A percentile compares a stretch with the other conserved stretches of the same genome.
Evolutionary conservation across 2,113 vertebrate species (phyloP).

Genomic region (Prinia subflava): DNA sequence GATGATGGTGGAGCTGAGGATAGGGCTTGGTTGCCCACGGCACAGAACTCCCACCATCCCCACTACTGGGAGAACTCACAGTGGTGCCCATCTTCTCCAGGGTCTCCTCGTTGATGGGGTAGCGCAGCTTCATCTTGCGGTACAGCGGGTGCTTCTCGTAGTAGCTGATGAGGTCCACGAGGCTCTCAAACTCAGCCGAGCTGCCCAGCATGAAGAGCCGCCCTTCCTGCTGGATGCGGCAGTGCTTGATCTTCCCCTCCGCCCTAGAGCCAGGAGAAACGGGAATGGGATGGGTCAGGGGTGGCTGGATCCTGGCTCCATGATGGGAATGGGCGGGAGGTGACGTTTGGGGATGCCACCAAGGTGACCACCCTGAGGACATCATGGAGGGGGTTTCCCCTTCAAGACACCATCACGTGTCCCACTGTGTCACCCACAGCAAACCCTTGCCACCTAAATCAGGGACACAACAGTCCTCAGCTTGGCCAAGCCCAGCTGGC

Average conservation of each 20-base stretch:
- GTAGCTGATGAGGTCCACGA: slow-evolving; percentile 84
- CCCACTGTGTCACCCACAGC: not conserved
- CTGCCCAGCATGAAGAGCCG: slow-evolving; percentile 87
- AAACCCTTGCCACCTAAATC: not conserved
- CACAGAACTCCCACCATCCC: too few relatives aligned
- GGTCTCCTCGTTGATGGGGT: slow-evolving; percentile 87
- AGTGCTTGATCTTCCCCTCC: slow-evolving; percentile 89
- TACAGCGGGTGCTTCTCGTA: slow-evolving; percentile 86
- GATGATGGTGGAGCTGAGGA: not conserved
- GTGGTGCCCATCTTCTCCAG: slow-evolving; percentile 87
- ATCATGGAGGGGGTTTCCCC: not conserved
- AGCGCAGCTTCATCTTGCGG: slow-evolving; percentile 87
- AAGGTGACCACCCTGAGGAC: fast-evolving
- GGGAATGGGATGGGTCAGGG: fast-evolving
- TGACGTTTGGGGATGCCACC: not conserved
- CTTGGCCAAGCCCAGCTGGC: fast-evolving
- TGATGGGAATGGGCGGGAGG: fast-evolving
- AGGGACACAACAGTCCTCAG: not conserved
- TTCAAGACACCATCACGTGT: fast-evolving
- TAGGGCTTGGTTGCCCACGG: fast-evolving
- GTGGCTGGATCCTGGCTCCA: fast-evolving
- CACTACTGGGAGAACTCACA: slow-evolving; percentile 48
- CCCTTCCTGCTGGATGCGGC: slow-evolving; percentile 85
- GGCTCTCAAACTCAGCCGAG: slow-evolving; percentile 84
- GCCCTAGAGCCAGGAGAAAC: slow-evolving; percentile 64